Conservation (phyloP, 2,888 invertebrate genomes). For the Ganaspis brasiliensis region DNA sequence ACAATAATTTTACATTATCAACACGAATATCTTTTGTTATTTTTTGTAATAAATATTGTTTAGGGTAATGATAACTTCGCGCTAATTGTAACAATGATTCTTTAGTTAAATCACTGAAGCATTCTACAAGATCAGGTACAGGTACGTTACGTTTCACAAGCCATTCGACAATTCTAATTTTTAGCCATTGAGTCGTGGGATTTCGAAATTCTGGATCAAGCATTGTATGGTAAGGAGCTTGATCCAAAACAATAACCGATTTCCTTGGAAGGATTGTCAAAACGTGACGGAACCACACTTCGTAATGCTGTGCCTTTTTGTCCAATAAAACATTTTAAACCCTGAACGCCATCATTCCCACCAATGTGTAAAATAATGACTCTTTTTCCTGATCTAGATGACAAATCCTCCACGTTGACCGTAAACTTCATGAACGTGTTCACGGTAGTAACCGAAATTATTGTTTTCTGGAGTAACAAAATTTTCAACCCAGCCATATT, state of each 20-base stretch:
- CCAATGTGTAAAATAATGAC: background rate
- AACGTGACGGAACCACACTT: conserved; percentile 39
- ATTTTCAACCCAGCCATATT: background rate
- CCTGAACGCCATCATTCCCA: background rate
- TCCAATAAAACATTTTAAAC: background rate
- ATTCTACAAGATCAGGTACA: background rate
- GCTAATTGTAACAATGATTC: background rate
- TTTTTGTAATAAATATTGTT: background rate
- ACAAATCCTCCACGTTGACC: background rate
- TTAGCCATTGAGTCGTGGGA: background rate
- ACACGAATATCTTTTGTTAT: background rate
- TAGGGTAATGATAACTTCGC: background rate
- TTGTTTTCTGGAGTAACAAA: background rate
- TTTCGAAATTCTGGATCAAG: conserved; percentile 12
- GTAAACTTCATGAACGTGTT: background rate
- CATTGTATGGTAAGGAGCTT: conserved; percentile 47
- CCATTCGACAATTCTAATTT: background rate
- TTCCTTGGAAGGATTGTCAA: conserved; percentile 43
- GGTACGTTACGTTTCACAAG: background rate
- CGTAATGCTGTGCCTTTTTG: conserved; percentile 44
- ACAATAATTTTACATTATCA: background rate
- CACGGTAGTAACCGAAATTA: background rate
- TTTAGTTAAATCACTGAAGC: background rate
- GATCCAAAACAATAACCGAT: conserved; percentile 45
- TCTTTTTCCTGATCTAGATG: background rate